Percentiles rank a stretch among this genome's conserved stretches.
Evolutionary conservation across 2,888 invertebrate species (phyloP).

Genomic region (Nasonovia ribisnigri): DNA sequence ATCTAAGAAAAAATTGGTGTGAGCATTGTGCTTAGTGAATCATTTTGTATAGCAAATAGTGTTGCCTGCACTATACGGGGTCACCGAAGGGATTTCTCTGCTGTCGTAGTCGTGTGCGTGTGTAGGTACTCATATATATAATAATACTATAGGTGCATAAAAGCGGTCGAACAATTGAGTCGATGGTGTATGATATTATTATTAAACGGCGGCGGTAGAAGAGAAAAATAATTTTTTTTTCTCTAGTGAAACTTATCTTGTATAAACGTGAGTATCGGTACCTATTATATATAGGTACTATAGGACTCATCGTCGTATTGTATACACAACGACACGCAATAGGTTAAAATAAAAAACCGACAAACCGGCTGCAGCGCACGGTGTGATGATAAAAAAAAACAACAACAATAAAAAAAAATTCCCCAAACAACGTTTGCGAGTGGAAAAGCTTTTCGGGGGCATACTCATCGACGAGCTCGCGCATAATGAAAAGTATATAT

Average conservation of each 20-base stretch:
- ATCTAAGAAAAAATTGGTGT: neutral
- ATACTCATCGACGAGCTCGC: neutral
- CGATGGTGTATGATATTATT: neutral
- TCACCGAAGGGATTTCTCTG: neutral
- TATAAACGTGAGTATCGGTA: neutral
- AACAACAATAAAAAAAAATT: neutral
- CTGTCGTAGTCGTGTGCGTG: neutral
- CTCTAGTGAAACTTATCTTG: neutral
- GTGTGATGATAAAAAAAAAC: constrained; percentile 35
- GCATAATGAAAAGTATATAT: constrained; percentile 52
- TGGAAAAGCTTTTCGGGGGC: constrained; percentile 11
- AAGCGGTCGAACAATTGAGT: neutral
- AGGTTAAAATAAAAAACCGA: neutral
- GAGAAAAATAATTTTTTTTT: neutral
- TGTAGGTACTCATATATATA: neutral
- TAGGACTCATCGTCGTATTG: neutral
- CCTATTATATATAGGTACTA: neutral
- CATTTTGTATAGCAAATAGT: neutral
- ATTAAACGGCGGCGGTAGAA: neutral
- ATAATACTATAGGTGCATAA: neutral
- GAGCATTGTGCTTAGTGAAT: neutral
- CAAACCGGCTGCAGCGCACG: neutral
- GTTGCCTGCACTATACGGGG: neutral
- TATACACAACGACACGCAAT: neutral
- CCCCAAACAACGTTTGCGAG: neutral